phyloP scores from a whole-genome alignment of 2,797 vertebrate species.

The Neopelma chrysocephalum region DNA sequence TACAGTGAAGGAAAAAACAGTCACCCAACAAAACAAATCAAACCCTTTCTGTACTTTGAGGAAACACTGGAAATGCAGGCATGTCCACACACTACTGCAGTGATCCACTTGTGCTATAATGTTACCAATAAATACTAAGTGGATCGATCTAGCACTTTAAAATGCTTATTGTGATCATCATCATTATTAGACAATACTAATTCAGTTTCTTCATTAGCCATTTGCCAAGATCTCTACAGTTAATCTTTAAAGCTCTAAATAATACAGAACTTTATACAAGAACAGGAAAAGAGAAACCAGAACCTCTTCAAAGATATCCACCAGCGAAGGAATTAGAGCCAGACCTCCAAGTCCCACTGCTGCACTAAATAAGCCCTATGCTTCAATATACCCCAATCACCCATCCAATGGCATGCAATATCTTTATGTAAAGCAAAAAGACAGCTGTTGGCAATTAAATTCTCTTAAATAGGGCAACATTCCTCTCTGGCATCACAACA shows the following conservation, averaged over 20 bases:
- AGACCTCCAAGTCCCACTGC: neutral
- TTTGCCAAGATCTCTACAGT: neutral
- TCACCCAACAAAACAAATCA: neutral
- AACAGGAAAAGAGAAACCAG: neutral
- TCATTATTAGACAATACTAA: neutral
- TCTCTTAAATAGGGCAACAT: neutral
- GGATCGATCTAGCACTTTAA: neutral
- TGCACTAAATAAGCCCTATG: accelerated
- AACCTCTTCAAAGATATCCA: neutral
- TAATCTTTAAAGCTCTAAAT: slow-evolving; percentile 31
- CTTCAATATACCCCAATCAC: neutral
- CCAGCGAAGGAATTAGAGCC: neutral
- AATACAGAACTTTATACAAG: neutral
- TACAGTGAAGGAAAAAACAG: neutral
- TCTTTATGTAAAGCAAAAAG: neutral
- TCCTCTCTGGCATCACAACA: neutral
- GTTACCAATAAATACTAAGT: neutral
- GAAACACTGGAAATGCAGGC: neutral
- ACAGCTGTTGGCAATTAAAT: neutral
- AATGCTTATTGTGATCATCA: neutral
- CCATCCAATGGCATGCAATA: neutral
- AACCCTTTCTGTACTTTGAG: neutral
- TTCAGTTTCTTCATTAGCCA: neutral
- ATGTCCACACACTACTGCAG: neutral
- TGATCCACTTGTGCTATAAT: neutral